These are phyloP conservation scores for Listronotus oregonensis DNA, from an alignment of 1,140 invertebrate species.

Conservation along the genomic window DNA sequence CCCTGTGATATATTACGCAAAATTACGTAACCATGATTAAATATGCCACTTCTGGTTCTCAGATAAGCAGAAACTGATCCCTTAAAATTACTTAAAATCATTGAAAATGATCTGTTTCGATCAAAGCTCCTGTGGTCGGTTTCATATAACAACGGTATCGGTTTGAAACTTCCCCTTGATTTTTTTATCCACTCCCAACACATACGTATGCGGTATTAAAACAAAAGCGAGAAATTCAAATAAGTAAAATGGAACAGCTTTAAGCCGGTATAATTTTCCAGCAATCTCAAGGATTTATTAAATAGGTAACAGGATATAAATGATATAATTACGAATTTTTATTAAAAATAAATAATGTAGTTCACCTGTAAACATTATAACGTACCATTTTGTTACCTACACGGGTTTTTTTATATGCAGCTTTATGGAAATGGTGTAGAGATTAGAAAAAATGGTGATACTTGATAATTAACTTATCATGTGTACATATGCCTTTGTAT, in stretches of 20 bases:
- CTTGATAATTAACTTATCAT: too few relatives aligned
- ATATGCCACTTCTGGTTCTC: too few relatives aligned
- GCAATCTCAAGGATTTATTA: constrained; percentile 34
- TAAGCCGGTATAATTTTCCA: constrained; percentile 19
- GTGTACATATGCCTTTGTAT: too few relatives aligned
- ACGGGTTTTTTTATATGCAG: constrained; percentile 23
- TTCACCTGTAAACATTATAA: constrained; percentile 26
- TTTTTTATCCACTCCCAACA: background rate
- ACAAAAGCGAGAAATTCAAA: constrained; percentile 21
- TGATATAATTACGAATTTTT: constrained; percentile 34
- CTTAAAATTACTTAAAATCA: too few relatives aligned
- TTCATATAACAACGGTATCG: background rate
- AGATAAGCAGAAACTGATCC: too few relatives aligned
- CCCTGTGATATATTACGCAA: too few relatives aligned
- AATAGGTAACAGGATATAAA: constrained; percentile 35
- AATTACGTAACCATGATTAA: too few relatives aligned
- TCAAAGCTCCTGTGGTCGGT: background rate
- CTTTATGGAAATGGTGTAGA: constrained; percentile 23
- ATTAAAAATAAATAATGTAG: constrained; percentile 22
- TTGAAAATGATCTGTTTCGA: constrained; percentile 1
- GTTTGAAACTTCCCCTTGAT: background rate
- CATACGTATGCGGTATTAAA: background rate
- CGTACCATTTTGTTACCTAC: constrained; percentile 36
- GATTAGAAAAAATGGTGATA: too few relatives aligned
- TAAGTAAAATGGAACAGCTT: constrained; percentile 7